Conservation (phyloP, 30 jellyfish, hydroid and myxozoan genomes). For the Hydra vulgaris region DNA sequence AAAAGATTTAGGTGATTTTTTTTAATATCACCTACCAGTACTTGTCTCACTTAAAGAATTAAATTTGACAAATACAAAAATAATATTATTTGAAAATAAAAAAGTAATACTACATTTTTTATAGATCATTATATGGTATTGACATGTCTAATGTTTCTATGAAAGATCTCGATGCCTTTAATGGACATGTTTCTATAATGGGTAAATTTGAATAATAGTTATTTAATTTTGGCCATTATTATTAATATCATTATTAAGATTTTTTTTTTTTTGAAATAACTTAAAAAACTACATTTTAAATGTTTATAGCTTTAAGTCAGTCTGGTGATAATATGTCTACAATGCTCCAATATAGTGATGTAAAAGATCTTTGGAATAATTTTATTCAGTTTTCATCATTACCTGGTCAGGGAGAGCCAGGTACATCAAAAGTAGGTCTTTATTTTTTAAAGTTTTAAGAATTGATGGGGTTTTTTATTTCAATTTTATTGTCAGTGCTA, state of each 20-base stretch:
- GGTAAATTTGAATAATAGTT: conserved; percentile 25
- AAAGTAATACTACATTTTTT: not conserved
- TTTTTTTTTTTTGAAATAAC: too few relatives aligned
- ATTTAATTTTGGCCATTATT: too few relatives aligned
- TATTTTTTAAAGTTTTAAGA: too few relatives aligned
- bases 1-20: not conserved
- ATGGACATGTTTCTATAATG: conserved; percentile 61
- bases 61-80: too few relatives aligned
- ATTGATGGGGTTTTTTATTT: too few relatives aligned
- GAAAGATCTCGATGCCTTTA: conserved; percentile 35
- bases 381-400: conserved; percentile 40
- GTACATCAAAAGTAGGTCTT: conserved; percentile 46
- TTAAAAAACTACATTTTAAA: too few relatives aligned
- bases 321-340: conserved; percentile 39
- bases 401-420: conserved; percentile 83
- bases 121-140: conserved; percentile 50
- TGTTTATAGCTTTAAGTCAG: conserved; percentile 33
- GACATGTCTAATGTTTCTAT: conserved; percentile 63
- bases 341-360: conserved; percentile 56
- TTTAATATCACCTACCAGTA: too few relatives aligned
- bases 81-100: too few relatives aligned
- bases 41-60: too few relatives aligned
- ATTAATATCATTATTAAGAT: too few relatives aligned
- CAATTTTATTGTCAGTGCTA: too few relatives aligned
- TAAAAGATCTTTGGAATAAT: conserved; percentile 48